Base-by-base conservation (phyloP, 2,888 invertebrate species). In the Phortica okadai region DNA sequence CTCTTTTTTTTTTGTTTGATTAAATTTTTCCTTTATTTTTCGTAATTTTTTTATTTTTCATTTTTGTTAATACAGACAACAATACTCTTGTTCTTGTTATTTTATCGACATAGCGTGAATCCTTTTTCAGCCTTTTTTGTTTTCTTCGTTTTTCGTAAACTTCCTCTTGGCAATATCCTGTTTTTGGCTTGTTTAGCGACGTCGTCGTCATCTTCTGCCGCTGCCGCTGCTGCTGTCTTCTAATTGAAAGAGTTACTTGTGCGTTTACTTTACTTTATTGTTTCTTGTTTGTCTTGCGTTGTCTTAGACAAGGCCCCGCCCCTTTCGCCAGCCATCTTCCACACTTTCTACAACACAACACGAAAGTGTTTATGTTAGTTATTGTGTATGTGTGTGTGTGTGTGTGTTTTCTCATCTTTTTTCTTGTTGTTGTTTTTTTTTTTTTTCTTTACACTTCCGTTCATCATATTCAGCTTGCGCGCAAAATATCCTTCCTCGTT, bases 361-460 rank as follows among this genome's bases (percentile, higher is more conserved):
- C 41, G 73, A 11, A 88, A 87, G 62, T 86, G 86, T 86, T 88
- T 86, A 80, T 85, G 86, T 87, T 88, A 83, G 77, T 42, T 87
- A 88, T 88, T 86, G 83, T 81, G 83, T 79, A 78, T 67, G 58
- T 42, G 33, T 50, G 6, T 50, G 10, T 54, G 67, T 72, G 54
- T 56, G 21, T 10, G 10, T 62, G 21, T 66, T 66, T 42, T 42
- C 41, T 41, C 66, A 66, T 7, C 10, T 7, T 66, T 14, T 11
- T 11, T 41, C 66, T 6, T 4, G 1, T 42, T 66, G 21, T 21
- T 45, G 6, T 45, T 5, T 2, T 5, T 3, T 50, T 50, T 50
- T 11, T 14, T 50, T 50, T 50, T 50, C 50, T 14, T 84, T 85
- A 79, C 87, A 82, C 82, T 84, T 86, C 85, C 78, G 80, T 79